Conservation (phyloP, 2,888 invertebrate genomes). For the Stegana nigrithorax region DNA sequence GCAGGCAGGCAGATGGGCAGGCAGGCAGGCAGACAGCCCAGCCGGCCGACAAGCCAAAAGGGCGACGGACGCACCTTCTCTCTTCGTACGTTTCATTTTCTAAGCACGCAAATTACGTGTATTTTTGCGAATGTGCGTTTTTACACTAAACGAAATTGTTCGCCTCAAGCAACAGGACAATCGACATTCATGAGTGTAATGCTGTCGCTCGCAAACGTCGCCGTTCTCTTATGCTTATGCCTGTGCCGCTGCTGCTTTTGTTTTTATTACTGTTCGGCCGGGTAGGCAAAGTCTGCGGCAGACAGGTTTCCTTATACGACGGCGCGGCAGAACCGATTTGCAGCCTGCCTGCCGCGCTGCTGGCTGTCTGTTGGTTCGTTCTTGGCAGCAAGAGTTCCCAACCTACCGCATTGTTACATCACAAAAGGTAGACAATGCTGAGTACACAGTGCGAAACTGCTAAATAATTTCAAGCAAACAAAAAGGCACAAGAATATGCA, state of each 20-base stretch:
- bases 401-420: slow-evolving; percentile 57
- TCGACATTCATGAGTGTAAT: too few species aligned
- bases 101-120: slow-evolving; percentile 5
- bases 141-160: not conserved
- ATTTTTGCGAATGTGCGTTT: not conserved
- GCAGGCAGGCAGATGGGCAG: slow-evolving; percentile 7
- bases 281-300: not conserved
- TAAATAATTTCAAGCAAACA: too few species aligned
- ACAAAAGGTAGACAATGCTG: slow-evolving; percentile 48
- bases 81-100: slow-evolving; percentile 4
- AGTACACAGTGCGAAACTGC: too few species aligned
- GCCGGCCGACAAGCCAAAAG: not conserved
- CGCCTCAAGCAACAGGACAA: slow-evolving; percentile 1
- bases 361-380: not conserved
- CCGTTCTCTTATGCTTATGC: too few species aligned
- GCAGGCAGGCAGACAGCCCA: slow-evolving; percentile 20
- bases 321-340: too few species aligned
- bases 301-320: slow-evolving; percentile 7
- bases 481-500: too few species aligned
- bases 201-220: too few species aligned
- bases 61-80: too few species aligned
- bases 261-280: not conserved
- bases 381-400: slow-evolving; percentile 34
- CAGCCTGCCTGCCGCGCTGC: not conserved
- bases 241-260: too few species aligned